Evolutionary conservation across 2,888 invertebrate genomes (phyloP), one percentile per base, ranked within the genome.

Genomic region (Glyphotaelius pellucidus): DNA sequence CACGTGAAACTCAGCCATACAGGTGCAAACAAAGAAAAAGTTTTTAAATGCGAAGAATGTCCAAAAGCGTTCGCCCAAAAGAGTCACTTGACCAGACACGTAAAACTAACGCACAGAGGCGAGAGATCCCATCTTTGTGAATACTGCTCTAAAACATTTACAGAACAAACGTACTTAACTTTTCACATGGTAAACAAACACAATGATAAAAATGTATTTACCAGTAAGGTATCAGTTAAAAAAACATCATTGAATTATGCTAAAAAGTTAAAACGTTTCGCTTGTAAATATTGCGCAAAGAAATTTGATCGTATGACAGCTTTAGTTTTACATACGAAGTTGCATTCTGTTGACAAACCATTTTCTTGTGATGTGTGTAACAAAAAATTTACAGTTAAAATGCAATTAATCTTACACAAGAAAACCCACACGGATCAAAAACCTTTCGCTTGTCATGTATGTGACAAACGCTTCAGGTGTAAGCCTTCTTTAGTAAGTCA

Each of bases 371-470:
- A 88, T 11, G 52, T 47, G 30, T 89, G 89, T 32, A 31, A 2
- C 4, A 67, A 90, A 84, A 52, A 93, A 3, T 83, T 83, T 19
- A 31, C 31, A 25, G 15, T 32, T 35, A 83, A 83, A 83, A 25
- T 83, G 31, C 31, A 35, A 2, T 83, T 83, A 31, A 83, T 83
- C 5, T 19, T 83, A 15, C 83, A 83, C 83, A 35, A 11, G 83
- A 83, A 35, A 32, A 83, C 35, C 3, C 83, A 83, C 35, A 83
- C 83, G 32, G 83, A 83, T 25, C 32, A 35, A 15, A 83, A 15
- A 35, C 83, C 83, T 4, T 83, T 32, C 25, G 83, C 32, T 7
- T 83, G 83, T 83, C 35, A 83, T 25, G n/a, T 32, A 35, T 83
- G 83, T 38, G 25, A 83, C 4, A 83, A 83, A 83, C 83, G 35